phyloP scores from a whole-genome alignment of 2,797 vertebrate genomes.

The Varecia variegata region DNA sequence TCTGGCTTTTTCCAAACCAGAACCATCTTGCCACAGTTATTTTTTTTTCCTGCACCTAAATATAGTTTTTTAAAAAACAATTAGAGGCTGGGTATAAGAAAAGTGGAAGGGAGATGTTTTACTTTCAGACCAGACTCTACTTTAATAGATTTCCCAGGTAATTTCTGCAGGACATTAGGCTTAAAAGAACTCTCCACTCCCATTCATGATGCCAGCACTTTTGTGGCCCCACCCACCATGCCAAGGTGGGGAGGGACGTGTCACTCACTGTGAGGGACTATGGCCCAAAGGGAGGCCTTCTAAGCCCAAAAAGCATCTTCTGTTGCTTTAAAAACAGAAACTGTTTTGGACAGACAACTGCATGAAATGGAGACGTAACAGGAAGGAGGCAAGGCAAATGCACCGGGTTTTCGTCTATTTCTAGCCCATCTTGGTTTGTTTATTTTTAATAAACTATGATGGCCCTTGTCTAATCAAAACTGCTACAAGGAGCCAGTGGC shows the following conservation, averaged over 20 bases:
- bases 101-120: not conserved
- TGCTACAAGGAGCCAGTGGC: not conserved
- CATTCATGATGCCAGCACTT: no score
- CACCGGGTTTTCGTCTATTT: not conserved
- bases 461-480: conserved; percentile 20
- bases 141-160: not conserved
- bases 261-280: not conserved
- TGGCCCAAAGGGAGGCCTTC: not conserved
- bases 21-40: conserved; percentile 14
- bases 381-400: conserved; percentile 48
- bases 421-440: conserved; percentile 17
- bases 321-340: conserved; percentile 62
- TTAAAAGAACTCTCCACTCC: not conserved
- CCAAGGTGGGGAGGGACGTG: not conserved
- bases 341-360: not conserved
- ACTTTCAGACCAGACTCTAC: not conserved
- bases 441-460: conserved; percentile 55
- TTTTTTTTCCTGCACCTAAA: conserved; percentile 22
- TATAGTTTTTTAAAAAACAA: not conserved
- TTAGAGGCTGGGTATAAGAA: not conserved
- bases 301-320: not conserved
- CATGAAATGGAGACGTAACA: not conserved
- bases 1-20: conserved; percentile 3
- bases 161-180: not conserved
- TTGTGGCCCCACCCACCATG: accelerated